Percentiles rank a stretch among this genome's conserved stretches.
These are phyloP conservation scores for Drosophila helvetica DNA, from an alignment of 2,888 invertebrate genomes.

Conservation along the genomic window DNA sequence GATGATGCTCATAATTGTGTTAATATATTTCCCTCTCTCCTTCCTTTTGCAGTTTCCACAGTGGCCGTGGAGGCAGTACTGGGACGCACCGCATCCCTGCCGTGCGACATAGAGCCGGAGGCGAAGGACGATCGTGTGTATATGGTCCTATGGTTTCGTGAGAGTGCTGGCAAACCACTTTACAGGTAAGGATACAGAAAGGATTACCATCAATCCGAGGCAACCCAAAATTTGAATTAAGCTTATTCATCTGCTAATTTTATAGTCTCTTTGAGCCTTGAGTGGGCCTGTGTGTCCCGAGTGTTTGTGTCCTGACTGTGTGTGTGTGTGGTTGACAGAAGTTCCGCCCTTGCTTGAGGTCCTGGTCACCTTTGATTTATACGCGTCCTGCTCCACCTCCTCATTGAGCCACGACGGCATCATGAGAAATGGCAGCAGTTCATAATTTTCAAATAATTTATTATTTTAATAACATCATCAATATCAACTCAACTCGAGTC, in stretches of 20 bases:
- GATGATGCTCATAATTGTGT: constrained; percentile 8
- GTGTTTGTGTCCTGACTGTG: background rate
- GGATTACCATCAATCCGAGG: background rate
- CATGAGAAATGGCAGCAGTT: constrained; percentile 77
- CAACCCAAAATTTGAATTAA: constrained; percentile 15
- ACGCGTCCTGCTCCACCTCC: constrained; percentile 30
- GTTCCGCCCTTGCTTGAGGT: constrained; percentile 28
- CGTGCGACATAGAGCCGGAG: constrained; percentile 94
- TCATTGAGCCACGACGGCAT: constrained; percentile 45
- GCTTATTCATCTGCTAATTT: constrained; percentile 36
- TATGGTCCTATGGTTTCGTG: constrained; percentile 96
- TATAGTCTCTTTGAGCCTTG: constrained; percentile 43
- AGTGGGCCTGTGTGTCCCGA: constrained; percentile 1
- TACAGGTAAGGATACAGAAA: constrained; percentile 88
- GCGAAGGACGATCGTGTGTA: constrained; percentile 93
- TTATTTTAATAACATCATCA: constrained; percentile 79
- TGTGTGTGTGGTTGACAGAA: constrained; percentile 34
- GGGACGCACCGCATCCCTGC: constrained; percentile 92
- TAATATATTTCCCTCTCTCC: constrained; percentile 1
- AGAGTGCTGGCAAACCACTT: constrained; percentile 93
- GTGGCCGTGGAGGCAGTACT: constrained; percentile 92
- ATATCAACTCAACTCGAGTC: constrained; percentile 67
- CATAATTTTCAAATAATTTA: constrained; percentile 79
- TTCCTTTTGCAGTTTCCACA: constrained; percentile 86
- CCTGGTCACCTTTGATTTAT: constrained; percentile 62